Evolutionary conservation across 2,113 vertebrate species (phyloP).

Genomic region (Apistogramma diplotaenia): DNA sequence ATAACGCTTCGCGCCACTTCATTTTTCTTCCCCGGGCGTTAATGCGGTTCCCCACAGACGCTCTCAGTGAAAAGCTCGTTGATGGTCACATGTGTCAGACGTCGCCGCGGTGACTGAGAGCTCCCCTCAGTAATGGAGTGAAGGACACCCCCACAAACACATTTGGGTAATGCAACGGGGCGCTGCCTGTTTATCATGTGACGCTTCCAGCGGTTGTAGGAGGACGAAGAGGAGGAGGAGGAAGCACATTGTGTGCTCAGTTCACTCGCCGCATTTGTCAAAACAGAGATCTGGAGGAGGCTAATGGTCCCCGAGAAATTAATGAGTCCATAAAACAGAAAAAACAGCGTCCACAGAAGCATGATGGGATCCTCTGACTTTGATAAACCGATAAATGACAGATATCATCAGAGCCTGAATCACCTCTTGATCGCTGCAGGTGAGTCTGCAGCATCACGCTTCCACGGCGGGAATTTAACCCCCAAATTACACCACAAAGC

Average conservation of each 20-base stretch:
- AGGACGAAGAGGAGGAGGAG: conserved; percentile 2
- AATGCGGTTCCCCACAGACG: background rate
- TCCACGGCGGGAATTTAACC: background rate
- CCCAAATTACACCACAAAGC: background rate
- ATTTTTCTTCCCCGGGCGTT: conserved; percentile 44
- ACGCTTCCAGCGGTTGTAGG: conserved; percentile 22
- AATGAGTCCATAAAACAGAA: conserved; percentile 98
- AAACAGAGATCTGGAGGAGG: conserved; percentile 88
- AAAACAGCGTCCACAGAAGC: conserved; percentile 84
- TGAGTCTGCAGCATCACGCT: background rate
- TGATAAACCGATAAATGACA: conserved; percentile 89
- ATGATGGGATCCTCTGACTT: conserved; percentile 85
- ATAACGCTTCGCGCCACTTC: conserved; percentile 9
- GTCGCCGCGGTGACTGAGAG: background rate
- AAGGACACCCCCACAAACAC: conserved; percentile 47
- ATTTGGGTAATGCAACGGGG: conserved; percentile 12
- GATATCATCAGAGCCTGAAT: conserved; percentile 72
- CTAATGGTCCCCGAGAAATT: conserved; percentile 98
- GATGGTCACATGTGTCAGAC: conserved; percentile 15
- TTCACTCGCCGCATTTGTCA: conserved; percentile 94
- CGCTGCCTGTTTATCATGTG: conserved; percentile 88
- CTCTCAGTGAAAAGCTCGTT: conserved; percentile 52
- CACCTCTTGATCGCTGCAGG: background rate
- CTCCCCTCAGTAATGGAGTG: conserved; percentile 66
- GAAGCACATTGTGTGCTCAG: conserved; percentile 88